phyloP scores from a whole-genome alignment of 2,113 vertebrate species.

The Rhegmatorhina hoffmannsi region DNA sequence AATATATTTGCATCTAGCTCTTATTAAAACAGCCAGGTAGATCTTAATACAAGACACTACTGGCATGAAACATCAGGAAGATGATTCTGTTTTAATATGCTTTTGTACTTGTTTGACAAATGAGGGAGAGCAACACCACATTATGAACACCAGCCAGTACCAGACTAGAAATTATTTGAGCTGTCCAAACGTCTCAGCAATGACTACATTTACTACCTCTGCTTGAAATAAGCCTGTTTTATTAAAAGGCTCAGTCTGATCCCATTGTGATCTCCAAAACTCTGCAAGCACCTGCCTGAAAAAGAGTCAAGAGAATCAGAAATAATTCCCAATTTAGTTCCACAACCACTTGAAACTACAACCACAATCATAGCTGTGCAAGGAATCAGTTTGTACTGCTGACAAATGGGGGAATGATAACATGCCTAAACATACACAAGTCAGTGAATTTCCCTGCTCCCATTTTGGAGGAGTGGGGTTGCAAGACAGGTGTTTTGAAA shows the following conservation, averaged over 20 bases:
- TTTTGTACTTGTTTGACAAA: not conserved
- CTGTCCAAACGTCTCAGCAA: not conserved
- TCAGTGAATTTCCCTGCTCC: not conserved
- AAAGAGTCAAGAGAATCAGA: not conserved
- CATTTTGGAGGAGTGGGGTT: not conserved
- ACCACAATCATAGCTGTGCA: not conserved
- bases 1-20: not conserved
- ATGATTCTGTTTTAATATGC: not conserved
- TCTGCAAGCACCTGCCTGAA: not conserved
- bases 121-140: not conserved
- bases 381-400: not conserved
- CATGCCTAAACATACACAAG: not conserved
- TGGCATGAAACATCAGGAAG: not conserved
- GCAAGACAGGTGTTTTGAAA: not conserved
- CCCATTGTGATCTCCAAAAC: not conserved
- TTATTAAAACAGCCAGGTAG: not conserved
- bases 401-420: not conserved
- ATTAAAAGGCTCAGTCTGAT: not conserved
- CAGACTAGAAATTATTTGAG: not conserved
- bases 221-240: not conserved
- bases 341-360: not conserved
- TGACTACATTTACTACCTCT: not conserved
- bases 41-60: not conserved
- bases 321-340: not conserved
- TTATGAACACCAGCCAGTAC: not conserved